Base-by-base conservation (phyloP, 2,888 invertebrate genomes). In the Cerceris rybyensis region DNA sequence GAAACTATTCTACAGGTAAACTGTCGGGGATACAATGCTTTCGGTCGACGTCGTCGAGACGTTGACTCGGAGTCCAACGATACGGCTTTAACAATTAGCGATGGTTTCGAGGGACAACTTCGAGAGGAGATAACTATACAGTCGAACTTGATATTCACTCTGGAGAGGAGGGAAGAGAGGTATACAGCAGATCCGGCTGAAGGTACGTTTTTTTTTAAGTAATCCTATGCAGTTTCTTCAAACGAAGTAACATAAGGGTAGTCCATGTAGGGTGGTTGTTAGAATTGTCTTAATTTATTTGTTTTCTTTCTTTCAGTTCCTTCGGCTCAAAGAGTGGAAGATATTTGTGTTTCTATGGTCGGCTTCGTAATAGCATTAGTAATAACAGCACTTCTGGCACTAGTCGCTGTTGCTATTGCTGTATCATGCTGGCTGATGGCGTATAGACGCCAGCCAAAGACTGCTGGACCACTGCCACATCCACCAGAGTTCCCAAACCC, bases 381-480 rank as follows among this genome's bases (percentile, higher is more conserved):
- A 81, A 96, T 98, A 91, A 98, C 98, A 83, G 98, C 98, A 64
- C 94, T 98, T 79, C 93, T 98, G 90, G 98, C 98, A 74, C 94
- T 98, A 82, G 98, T 98, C 75, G 98, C 98, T 73, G 98, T 98
- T 72, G 98, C 98, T 42, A 97, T 98, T 65, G 98, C 98, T 72
- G 98, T 98, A 74, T 98, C 98, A 80, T 98, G 98, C 93, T 98
- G 98, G 98, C 94, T 98, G 83, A 97, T 98, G 95, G 98, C 98
- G 87, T 98, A 98, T 93, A 94, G 98, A 85, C 95, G 98, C 87
- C 95, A 97, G 90, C 97, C 98, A 67, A 97, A 97, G 89, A 95
- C 96, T 66, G 95, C 97, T 81, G 98, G 98, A 54, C 98, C 98
- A 60, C 94, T 98, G 88, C 98, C 98, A 84, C 98, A 98, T 94